A percentile compares a stretch with the other conserved stretches of the same genome.
These are phyloP conservation scores for Apodemia hepburni DNA, from an alignment of 2,888 invertebrate species.

Conservation along the genomic window DNA sequence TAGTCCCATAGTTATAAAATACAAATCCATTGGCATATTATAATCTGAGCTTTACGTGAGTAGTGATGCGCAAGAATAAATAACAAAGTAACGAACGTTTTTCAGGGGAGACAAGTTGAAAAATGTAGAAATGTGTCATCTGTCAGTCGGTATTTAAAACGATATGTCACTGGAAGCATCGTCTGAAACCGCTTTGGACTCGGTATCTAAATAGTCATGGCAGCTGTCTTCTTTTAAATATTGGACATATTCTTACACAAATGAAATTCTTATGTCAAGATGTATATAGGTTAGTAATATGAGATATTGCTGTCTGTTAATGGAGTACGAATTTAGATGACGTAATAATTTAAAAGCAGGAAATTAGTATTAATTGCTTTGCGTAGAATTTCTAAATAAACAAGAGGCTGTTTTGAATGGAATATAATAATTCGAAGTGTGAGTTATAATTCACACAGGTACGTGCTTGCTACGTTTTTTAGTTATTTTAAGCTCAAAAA, in stretches of 20 bases:
- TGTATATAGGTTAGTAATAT: conserved; percentile 15
- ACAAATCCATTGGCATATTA: conserved; percentile 30
- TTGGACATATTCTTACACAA: conserved; percentile 56
- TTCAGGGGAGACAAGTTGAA: conserved; percentile 77
- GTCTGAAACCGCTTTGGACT: conserved; percentile 50
- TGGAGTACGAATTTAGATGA: conserved; percentile 14
- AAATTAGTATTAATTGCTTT: conserved; percentile 15
- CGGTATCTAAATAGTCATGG: conserved; percentile 65
- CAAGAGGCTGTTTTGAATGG: background rate
- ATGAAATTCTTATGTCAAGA: conserved; percentile 54
- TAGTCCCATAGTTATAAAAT: conserved; percentile 38
- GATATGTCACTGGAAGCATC: conserved; percentile 68
- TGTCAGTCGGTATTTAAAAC: conserved; percentile 78
- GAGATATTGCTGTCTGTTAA: conserved; percentile 16
- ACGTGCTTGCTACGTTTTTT: no score
- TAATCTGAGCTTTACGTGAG: conserved; percentile 40
- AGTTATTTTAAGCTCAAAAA: no score
- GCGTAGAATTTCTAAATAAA: background rate
- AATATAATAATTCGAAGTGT: background rate
- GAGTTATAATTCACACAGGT: background rate
- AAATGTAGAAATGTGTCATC: conserved; percentile 80
- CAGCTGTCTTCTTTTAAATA: conserved; percentile 59
- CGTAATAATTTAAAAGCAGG: background rate
- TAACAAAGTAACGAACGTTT: conserved; percentile 55
- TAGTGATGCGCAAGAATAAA: conserved; percentile 56